phyloP scores from a whole-genome alignment of 2,113 vertebrate species.

The Salvelinus alpinus region DNA sequence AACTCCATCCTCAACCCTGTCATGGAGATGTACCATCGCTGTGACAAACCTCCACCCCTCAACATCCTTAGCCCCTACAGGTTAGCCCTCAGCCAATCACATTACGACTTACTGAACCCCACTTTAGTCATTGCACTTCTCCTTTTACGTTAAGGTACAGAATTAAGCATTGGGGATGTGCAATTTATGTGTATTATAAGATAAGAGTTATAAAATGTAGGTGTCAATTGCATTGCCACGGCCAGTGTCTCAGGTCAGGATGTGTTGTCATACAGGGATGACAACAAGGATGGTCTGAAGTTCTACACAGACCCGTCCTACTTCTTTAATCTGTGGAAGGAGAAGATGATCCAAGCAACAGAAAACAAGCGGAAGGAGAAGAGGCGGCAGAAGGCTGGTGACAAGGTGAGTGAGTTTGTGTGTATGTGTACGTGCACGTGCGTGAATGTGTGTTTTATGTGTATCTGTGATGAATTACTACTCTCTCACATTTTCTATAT shows the following conservation, averaged over 20 bases:
- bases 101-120: not conserved
- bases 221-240: too few species aligned
- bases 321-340: constrained; percentile 87
- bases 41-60: constrained; percentile 84
- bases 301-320: constrained; percentile 88
- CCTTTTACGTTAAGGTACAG: too few species aligned
- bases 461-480: not conserved
- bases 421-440: not conserved
- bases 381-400: constrained; percentile 80
- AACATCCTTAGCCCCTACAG: constrained; percentile 87
- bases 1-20: constrained; percentile 84
- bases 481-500: too few species aligned
- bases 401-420: constrained; percentile 17
- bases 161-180: too few species aligned
- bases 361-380: constrained; percentile 90
- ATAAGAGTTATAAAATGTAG: too few species aligned
- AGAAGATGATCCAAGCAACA: constrained; percentile 88
- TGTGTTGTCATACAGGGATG: constrained; percentile 70
- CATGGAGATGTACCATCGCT: constrained; percentile 85
- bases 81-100: constrained; percentile 42
- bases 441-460: too few species aligned
- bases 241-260: not conserved
- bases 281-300: constrained; percentile 84
- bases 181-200: too few species aligned
- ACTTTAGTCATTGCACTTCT: too few species aligned